Percentiles rank a stretch among this genome's conserved stretches.
Conservation (phyloP, 1,140 invertebrate genomes). For the Galendromus occidentalis region DNA sequence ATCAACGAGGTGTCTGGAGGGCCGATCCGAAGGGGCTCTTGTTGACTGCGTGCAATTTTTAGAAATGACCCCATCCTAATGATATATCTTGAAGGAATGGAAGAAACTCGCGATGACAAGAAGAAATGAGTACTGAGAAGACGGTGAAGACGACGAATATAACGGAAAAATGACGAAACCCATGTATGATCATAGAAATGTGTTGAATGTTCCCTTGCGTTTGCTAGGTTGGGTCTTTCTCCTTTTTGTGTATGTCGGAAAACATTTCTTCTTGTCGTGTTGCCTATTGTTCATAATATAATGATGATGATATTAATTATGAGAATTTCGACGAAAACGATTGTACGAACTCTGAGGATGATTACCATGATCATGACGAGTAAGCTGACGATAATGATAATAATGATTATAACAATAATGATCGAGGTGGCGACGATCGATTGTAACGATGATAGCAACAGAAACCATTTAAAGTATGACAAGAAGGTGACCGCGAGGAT, state of each 20-base stretch:
- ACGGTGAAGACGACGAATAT: not conserved
- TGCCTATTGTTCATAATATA: constrained; percentile 8
- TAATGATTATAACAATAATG: not conserved
- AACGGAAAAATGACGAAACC: not conserved
- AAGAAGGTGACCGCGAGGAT: not conserved
- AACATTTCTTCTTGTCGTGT: not conserved
- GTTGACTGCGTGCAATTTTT: constrained; percentile 2
- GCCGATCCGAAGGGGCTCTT: constrained; percentile 6
- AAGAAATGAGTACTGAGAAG: not conserved
- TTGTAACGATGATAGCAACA: not conserved
- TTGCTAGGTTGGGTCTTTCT: not conserved
- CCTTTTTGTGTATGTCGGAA: not conserved
- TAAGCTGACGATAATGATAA: not conserved
- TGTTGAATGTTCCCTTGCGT: not conserved
- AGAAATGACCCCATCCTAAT: not conserved
- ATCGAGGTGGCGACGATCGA: not conserved
- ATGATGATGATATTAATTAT: not conserved
- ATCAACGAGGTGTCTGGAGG: constrained; percentile 3
- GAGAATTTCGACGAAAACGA: not conserved
- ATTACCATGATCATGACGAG: not conserved
- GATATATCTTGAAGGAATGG: not conserved
- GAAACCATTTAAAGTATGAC: not conserved
- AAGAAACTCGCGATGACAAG: not conserved
- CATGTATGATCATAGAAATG: not conserved
- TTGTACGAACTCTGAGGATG: not conserved